Base-by-base conservation (phyloP, 2,797 vertebrate genomes). In the Acomys russatus region DNA sequence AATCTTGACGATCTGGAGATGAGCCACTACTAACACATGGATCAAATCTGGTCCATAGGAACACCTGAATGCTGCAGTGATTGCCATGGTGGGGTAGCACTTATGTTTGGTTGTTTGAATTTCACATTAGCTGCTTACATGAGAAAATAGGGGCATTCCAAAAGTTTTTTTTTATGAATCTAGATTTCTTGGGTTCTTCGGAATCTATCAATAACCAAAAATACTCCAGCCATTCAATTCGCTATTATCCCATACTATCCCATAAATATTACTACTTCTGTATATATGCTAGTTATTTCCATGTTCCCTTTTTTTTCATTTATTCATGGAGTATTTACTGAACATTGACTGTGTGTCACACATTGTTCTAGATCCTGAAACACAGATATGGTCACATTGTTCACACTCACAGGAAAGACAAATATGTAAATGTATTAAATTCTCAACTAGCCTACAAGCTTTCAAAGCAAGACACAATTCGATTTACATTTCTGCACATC, bases 1-100 rank as follows among this genome's bases (percentile, higher is more conserved):
- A 74, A 33, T 86, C 38, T 33, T 59, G 25, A 70, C 44, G 12
- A 83, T 61, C 17, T 51, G 22, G 35, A 85, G 17, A 8, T 56
- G 25, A 94, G 64, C 38, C 44, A 35, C 33, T 44, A 54, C 59
- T 18, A 71, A 61, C 7, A 61, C 44, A 35, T 1, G 17, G 18
- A 14, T 35, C 63, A 88, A 33, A 95, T 86, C n/a, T 92, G 12
- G 3, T n/a, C 33, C 89, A 79, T 71, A 83, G n/a, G 92, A 79
- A 86, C n/a, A 74, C 77, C 15, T 89, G 38, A 76, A 20, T 66
- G 33, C 6, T 23, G 12, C n/a, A 44, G 3, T 44, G 44, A 44
- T 22, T 78, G 56, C 6, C 15, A 12, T 3, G 4, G 25, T 30
- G 11, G 9, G 12, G 3, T 22, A 18, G 44, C 8, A 15, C 35